phyloP scores from a whole-genome alignment of 2,888 invertebrate genomes.

The Agriotes lineatus region DNA sequence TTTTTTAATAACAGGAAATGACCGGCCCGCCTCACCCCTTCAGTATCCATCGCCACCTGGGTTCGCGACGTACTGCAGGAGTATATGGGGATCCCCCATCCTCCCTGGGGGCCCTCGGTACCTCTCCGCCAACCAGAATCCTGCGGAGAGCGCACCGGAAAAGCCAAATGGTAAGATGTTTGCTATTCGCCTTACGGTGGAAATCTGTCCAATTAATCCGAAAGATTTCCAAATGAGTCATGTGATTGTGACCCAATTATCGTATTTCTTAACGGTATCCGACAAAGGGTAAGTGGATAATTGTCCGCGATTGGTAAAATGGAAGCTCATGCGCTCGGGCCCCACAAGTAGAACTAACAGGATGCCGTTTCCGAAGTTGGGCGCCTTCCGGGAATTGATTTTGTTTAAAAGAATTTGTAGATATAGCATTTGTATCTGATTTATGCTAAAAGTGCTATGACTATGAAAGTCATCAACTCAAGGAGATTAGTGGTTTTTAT shows the following conservation, averaged over 20 bases:
- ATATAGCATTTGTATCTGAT: too few relatives aligned
- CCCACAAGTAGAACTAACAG: conserved; percentile 58
- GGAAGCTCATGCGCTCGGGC: conserved; percentile 55
- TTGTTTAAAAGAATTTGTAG: too few relatives aligned
- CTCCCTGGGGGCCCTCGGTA: conserved; percentile 59
- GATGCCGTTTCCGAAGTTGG: conserved; percentile 62
- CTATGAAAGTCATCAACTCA: too few relatives aligned
- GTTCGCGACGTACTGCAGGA: conserved; percentile 63
- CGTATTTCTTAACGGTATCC: conserved; percentile 35
- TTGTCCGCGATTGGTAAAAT: conserved; percentile 53
- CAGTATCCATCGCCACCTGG: conserved; percentile 59
- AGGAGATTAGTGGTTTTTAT: too few relatives aligned
- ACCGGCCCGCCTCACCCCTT: conserved; percentile 53
- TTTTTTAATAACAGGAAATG: conserved; percentile 50
- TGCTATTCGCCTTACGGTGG: conserved; percentile 48
- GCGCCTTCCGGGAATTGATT: too few relatives aligned
- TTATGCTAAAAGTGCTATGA: too few relatives aligned
- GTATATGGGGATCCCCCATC: conserved; percentile 62
- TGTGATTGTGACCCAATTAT: conserved; percentile 36
- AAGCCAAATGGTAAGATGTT: conserved; percentile 59
- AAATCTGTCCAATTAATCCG: conserved; percentile 55
- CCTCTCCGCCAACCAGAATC: conserved; percentile 50
- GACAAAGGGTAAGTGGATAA: conserved; percentile 51
- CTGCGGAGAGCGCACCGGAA: conserved; percentile 55
- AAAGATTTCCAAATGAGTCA: conserved; percentile 45